These are phyloP conservation scores for Epinotia demarniana DNA, from an alignment of 2,888 invertebrate species.

Conservation along the genomic window DNA sequence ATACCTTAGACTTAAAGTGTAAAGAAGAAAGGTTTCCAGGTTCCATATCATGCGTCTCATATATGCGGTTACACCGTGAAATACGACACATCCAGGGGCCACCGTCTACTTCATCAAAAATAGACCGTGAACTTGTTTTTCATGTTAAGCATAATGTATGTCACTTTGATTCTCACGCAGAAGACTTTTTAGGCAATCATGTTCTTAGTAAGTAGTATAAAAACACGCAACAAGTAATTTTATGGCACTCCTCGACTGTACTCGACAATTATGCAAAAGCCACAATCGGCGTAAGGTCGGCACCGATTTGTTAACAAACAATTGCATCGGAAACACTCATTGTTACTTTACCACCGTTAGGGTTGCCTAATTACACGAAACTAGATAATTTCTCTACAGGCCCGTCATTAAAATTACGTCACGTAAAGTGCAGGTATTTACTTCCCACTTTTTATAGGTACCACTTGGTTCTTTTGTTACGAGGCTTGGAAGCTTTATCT, in stretches of 20 bases:
- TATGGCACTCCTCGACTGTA: slow-evolving; percentile 19
- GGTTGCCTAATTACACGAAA: slow-evolving; percentile 32
- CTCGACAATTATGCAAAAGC: slow-evolving; percentile 34
- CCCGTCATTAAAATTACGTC: slow-evolving; percentile 18
- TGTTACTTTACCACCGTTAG: slow-evolving; percentile 38
- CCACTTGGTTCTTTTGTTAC: slow-evolving; percentile 7
- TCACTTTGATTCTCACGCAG: not conserved
- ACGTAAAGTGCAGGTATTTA: not conserved
- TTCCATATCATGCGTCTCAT: too few species aligned
- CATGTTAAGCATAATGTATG: not conserved
- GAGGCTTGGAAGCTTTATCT: not conserved
- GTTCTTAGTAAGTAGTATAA: not conserved
- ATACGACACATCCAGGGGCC: too few species aligned
- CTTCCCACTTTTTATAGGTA: too few species aligned
- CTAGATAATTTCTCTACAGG: slow-evolving; percentile 5
- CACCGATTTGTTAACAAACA: slow-evolving; percentile 43
- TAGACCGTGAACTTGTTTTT: not conserved
- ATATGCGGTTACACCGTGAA: too few species aligned
- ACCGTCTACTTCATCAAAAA: not conserved
- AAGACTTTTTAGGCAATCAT: not conserved
- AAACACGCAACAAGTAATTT: slow-evolving; percentile 25
- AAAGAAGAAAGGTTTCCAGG: too few species aligned
- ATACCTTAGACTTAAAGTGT: too few species aligned
- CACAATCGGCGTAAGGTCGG: slow-evolving; percentile 39
- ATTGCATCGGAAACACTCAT: slow-evolving; percentile 42